Base-by-base conservation (phyloP, 2,113 vertebrate species). In the Alligator mississippiensis region DNA sequence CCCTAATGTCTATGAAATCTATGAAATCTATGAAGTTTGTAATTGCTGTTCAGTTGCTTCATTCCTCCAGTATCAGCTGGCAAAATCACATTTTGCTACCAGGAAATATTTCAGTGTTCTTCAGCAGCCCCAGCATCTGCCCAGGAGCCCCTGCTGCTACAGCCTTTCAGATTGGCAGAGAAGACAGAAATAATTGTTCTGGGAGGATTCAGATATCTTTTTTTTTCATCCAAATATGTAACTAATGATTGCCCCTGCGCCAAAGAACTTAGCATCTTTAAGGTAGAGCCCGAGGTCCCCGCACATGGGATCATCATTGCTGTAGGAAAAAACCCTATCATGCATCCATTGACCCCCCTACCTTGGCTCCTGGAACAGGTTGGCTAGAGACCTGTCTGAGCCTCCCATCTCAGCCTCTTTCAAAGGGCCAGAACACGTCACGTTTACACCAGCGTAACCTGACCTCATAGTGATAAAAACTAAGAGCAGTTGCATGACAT, bases 1-100 rank as follows among this genome's bases (percentile, higher is more conserved):
- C n/a, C n/a, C n/a, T n/a, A n/a, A n/a, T n/a, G n/a, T n/a, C n/a
- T n/a, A n/a, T n/a, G n/a, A n/a, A n/a, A n/a, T n/a, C n/a, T n/a
- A n/a, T n/a, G n/a, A n/a, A n/a, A n/a, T n/a, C n/a, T n/a, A 85
- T 88, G 82, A 90, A 28, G 61, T 77, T 89, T 76, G 54, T 96
- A 77, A 88, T 84, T 80, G 84, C 72, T 91, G 80, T 84, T 76
- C 82, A 68, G 16, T 77, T 92, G 28, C 22, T 47, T 82, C 47
- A 57, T 18, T 82, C 13, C 58, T 95, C 84, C 61, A 2, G 85
- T 91, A 81, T 10, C 88, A 94, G 72, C 34, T 82, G 60, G 19
- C 90, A 89, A 81, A 92, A 27, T 54, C 82, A 76, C 68, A 88
- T 75, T 88, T 77, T 76, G n/a, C 1, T 27, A 17, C 28, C 47